phyloP scores from a whole-genome alignment of 2,888 invertebrate species.

The Tachina lurida region DNA sequence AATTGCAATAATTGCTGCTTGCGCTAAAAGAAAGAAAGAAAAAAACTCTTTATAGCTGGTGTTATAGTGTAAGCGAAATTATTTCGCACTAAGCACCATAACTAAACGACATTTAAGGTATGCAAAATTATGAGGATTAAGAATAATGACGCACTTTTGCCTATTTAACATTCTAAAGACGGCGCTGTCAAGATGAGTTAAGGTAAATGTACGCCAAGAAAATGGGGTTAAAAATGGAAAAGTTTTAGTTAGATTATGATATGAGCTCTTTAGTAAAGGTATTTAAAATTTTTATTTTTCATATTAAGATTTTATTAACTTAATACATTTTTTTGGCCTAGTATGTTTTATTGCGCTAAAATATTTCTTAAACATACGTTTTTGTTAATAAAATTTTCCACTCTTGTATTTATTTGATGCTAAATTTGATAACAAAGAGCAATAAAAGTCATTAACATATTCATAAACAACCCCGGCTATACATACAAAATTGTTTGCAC shows the following conservation, averaged over 20 bases:
- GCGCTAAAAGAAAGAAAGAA: not conserved
- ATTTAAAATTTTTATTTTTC: too few relatives aligned
- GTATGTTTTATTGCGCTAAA: too few relatives aligned
- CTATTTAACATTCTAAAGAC: not conserved
- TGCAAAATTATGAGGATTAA: conserved; percentile 57
- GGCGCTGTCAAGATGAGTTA: not conserved
- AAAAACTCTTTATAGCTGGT: conserved; percentile 37
- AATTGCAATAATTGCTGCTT: conserved; percentile 35
- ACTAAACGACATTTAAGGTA: conserved; percentile 46
- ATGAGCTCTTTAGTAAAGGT: not conserved
- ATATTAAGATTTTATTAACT: too few relatives aligned
- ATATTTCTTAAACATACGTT: too few relatives aligned
- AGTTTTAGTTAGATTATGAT: not conserved
- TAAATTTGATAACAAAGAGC: not conserved
- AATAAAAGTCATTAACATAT: not conserved
- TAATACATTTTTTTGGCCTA: too few relatives aligned
- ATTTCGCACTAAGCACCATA: conserved; percentile 44
- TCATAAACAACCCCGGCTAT: not conserved
- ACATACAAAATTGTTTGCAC: not conserved
- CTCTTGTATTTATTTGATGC: not conserved
- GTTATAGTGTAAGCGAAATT: conserved; percentile 7
- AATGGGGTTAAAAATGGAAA: not conserved
- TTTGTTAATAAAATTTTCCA: too few relatives aligned
- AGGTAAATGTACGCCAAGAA: not conserved
- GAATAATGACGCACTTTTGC: conserved; percentile 33